Evolutionary conservation across 2,888 invertebrate species (phyloP), one percentile per base, ranked within the genome.

Genomic region (Hydrotaea cyrtoneurina): DNA sequence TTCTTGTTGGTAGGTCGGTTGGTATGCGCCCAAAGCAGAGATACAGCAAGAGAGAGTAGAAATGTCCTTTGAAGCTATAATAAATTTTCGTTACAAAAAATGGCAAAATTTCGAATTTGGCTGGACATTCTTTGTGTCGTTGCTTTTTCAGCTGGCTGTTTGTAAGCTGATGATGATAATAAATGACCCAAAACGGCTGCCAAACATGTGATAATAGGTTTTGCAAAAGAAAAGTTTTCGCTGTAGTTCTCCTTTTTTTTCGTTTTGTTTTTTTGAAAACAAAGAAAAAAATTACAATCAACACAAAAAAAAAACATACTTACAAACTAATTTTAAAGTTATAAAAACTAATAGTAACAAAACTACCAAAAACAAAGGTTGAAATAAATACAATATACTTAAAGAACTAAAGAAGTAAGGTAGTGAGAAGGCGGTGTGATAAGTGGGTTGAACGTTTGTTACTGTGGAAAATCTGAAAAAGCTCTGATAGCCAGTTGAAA

Each of bases 311-410:
- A 80, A 69, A 80, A 69, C 72, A 11, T 75, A 80, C 80, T 86
- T 85, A 85, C 80, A 80, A 78, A 83, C 83, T 80, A 86, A 80
- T 85, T 80, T 78, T 80, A 80, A 80, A 86, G 83, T 82, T 80
- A 75, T 84, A 71, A 78, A 43, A 82, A 83, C 72, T 26, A 81
- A 81, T 84, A 84, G 78, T 84, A 85, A 83, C 82, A 79, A 17
- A 86, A 78, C 82, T 84, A 84, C 80, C n/a, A 66, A 43, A 72
- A 64, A n/a, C n/a, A n/a, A n/a, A 17, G 13, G 39, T 80, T 59
- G 23, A 71, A 50, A 53, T 21, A 39, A 53, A 55, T n/a, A 69
- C 8, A 57, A 57, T 5, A 36, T 50, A 83, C 81, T 86, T 82
- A 82, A n/a, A 80, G 73, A 74, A 76, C 62, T 80, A 80, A 39